Base-by-base conservation (phyloP, 2,888 invertebrate species). In the Dastarcus helophoroides region DNA sequence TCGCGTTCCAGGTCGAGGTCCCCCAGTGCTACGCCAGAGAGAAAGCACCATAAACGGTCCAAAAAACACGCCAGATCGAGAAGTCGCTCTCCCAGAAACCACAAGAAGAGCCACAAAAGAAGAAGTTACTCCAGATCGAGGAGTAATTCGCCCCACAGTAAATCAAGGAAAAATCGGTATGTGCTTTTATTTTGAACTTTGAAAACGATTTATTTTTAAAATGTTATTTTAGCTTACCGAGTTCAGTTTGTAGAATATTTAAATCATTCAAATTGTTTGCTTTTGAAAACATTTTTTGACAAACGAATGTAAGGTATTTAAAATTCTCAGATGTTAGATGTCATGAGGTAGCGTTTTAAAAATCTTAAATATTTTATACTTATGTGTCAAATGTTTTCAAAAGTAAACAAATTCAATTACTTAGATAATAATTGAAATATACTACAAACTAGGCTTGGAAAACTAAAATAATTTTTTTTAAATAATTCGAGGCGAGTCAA, bases 61-160 rank as follows among this genome's bases (percentile, higher is more conserved):
- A 62, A 60, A 37, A 60, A 61, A 29, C 56, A 60, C 35, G 43
- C 36, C 2, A 43, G 60, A 23, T 58, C 59, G 7, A 43, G 61
- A 22, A 58, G 56, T 32, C 35, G 56, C 39, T 46, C 56, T 39
- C 37, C 41, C 0, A 49, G 53, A 9, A 55, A 55, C 26, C 55
- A 57, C 36, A 62, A 62, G 40, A 60, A 60, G 33, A 47, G 46
- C 16, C 58, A 60, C 33, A 61, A 59, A 35, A 41, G 57, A 35
- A 47, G 59, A 35, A 60, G 59, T 33, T 60, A 59, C 37, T 60
- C 60, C 4, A 50, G 61, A 25, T 60, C 60, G 0, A 50, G 62
- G 26, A 60, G 59, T 36, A 53, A 51, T 29, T 60, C 63, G n/a
- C 63, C 64, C 3, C 48, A 47, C 27, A 49, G 50, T 37, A 46